Conservation (phyloP, 2,113 vertebrate genomes). For the Clarias magur region DNA sequence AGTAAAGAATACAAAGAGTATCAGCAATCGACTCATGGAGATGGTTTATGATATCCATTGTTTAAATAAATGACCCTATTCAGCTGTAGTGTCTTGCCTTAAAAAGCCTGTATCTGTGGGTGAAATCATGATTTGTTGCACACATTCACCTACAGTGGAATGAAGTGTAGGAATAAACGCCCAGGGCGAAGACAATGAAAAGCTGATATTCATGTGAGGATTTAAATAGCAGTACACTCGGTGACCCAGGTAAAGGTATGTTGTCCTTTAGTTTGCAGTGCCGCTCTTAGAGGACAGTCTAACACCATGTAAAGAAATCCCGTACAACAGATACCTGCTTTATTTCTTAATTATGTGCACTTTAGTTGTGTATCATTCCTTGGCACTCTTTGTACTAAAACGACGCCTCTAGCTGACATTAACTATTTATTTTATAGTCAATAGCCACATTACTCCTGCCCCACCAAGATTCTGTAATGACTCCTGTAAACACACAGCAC, state of each 20-base stretch:
- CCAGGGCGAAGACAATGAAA: slow-evolving; percentile 34
- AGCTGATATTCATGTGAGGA: slow-evolving; percentile 22
- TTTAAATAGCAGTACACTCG: slow-evolving; percentile 27
- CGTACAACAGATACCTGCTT: background rate
- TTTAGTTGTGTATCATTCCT: background rate
- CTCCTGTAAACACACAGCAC: slow-evolving; percentile 63
- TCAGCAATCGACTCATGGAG: background rate
- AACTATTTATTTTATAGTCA: background rate
- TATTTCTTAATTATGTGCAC: background rate
- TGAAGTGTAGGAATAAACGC: slow-evolving; percentile 30
- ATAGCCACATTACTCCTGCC: slow-evolving; percentile 46
- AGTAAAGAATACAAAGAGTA: background rate
- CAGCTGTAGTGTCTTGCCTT: background rate
- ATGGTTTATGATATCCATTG: background rate
- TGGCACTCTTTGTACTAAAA: background rate
- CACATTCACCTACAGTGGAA: slow-evolving; percentile 50
- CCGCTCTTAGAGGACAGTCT: slow-evolving; percentile 1
- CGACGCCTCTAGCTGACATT: slow-evolving; percentile 33
- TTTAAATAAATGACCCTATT: background rate
- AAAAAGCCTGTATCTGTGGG: background rate
- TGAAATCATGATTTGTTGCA: slow-evolving; percentile 21
- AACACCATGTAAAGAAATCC: background rate
- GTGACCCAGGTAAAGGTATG: slow-evolving; percentile 29
- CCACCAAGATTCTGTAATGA: slow-evolving; percentile 32
- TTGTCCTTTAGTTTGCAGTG: slow-evolving; percentile 17